phyloP scores from a whole-genome alignment of 2,797 vertebrate species.

The Brachyrhaphis roseni region DNA sequence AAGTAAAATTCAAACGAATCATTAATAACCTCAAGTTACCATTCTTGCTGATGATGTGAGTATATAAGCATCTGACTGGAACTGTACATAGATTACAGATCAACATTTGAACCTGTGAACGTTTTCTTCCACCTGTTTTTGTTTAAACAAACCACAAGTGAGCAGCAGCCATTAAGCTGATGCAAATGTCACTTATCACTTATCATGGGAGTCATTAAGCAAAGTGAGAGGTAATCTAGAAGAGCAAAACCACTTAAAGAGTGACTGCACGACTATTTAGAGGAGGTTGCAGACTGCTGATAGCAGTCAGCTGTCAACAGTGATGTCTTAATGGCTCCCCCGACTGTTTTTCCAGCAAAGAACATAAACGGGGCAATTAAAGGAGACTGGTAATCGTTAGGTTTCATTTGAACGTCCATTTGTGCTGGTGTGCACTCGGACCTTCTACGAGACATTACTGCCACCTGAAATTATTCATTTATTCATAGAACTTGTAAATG shows the following conservation, averaged over 20 bases:
- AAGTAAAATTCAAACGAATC: not conserved
- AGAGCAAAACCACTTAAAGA: constrained; percentile 67
- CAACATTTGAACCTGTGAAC: constrained; percentile 29
- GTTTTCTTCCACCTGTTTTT: constrained; percentile 35
- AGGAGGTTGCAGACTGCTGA: constrained; percentile 44
- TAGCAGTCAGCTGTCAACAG: constrained; percentile 65
- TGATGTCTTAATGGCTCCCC: constrained; percentile 57
- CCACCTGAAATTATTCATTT: constrained; percentile 62
- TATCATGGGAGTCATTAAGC: constrained; percentile 58
- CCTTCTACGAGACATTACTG: constrained; percentile 40
- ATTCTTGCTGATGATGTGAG: not conserved
- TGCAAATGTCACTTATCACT: constrained; percentile 62
- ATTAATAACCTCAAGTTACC: not conserved
- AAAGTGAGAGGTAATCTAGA: constrained; percentile 59
- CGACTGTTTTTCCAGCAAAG: constrained; percentile 29
- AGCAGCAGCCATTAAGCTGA: constrained; percentile 66
- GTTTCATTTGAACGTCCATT: constrained; percentile 34
- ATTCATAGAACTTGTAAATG: constrained; percentile 68
- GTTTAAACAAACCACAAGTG: constrained; percentile 58
- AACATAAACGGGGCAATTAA: constrained; percentile 46
- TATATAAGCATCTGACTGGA: not conserved
- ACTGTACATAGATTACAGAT: constrained; percentile 16
- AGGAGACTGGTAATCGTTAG: constrained; percentile 25
- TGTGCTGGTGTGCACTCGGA: constrained; percentile 27
- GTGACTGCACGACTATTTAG: constrained; percentile 56